A percentile compares a stretch with the other conserved stretches of the same genome.
Evolutionary conservation across 2,888 invertebrate genomes (phyloP).

Genomic region (Odontocolon sp.): DNA sequence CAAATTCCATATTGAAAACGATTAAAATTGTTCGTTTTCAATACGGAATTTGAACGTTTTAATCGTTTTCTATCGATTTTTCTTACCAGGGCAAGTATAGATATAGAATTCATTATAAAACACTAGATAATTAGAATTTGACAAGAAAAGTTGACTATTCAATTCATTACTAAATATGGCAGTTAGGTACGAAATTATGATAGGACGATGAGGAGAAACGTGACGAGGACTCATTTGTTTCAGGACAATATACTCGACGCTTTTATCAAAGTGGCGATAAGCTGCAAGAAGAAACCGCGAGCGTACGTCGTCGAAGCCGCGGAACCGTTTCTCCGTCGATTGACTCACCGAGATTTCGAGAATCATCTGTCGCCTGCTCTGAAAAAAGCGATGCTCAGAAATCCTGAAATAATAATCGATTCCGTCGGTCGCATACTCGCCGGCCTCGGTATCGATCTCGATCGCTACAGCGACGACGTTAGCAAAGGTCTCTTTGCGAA

Average conservation of each 20-base stretch:
- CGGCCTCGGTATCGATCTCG: constrained; percentile 88
- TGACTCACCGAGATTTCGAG: constrained; percentile 87
- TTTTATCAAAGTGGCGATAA: constrained; percentile 90
- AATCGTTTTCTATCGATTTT: background rate
- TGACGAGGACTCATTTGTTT: no score
- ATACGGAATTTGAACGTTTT: no score
- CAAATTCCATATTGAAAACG: no score
- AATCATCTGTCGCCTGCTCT: constrained; percentile 90
- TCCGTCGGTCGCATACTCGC: constrained; percentile 89
- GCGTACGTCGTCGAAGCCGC: constrained; percentile 86
- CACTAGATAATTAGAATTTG: no score
- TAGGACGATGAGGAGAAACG: no score
- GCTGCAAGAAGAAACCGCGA: constrained; percentile 89
- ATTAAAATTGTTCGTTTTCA: no score
- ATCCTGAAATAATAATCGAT: constrained; percentile 94
- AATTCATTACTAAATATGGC: no score
- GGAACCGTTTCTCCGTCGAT: constrained; percentile 84
- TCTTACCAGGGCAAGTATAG: no score
- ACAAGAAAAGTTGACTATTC: no score
- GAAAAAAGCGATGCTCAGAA: constrained; percentile 95
- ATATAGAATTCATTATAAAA: no score
- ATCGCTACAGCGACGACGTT: constrained; percentile 89
- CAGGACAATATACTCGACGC: constrained; percentile 86
- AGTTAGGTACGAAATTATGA: no score
- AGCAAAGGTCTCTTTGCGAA: constrained; percentile 93